These are phyloP conservation scores for Osmerus eperlanus DNA, from an alignment of 2,113 vertebrate genomes.

Conservation along the genomic window DNA sequence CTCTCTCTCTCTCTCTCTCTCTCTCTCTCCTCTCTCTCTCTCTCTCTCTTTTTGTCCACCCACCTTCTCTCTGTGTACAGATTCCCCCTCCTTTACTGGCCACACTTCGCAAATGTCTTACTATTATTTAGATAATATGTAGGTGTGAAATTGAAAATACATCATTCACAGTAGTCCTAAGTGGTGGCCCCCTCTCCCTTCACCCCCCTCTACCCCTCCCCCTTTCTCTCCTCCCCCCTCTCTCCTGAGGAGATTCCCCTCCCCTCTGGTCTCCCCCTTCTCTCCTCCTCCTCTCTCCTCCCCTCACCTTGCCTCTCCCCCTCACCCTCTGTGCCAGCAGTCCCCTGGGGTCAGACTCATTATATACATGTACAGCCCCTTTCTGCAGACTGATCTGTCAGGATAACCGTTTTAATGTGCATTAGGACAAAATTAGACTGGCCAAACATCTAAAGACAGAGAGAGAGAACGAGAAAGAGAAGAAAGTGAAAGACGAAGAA, in stretches of 20 bases:
- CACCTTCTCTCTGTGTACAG: slow-evolving; percentile 18
- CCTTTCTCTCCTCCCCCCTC: no score
- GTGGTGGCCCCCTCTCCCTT: neutral
- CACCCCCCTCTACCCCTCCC: no score
- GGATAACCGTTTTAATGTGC: slow-evolving; percentile 40
- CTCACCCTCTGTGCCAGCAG: neutral
- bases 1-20: slow-evolving; percentile 20
- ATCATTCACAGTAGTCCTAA: slow-evolving; percentile 24
- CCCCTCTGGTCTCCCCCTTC: no score
- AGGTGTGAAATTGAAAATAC: slow-evolving; percentile 39
- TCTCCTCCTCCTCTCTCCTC: no score
- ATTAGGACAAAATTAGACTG: slow-evolving; percentile 49
- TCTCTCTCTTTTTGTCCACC: slow-evolving; percentile 40
- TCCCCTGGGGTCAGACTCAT: slow-evolving; percentile 8
- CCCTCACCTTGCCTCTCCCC: no score
- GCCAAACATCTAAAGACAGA: slow-evolving; percentile 42
- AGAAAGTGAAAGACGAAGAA: slow-evolving; percentile 8
- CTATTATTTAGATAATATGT: slow-evolving; percentile 41
- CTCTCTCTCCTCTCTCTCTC: slow-evolving; percentile 29
- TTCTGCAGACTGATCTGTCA: slow-evolving; percentile 26
- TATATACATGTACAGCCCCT: slow-evolving; percentile 6
- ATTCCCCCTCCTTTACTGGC: neutral
- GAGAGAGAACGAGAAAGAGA: slow-evolving; percentile 43
- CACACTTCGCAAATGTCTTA: slow-evolving; percentile 35
- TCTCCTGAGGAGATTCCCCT: no score